Conservation (phyloP, 2,113 vertebrate genomes). For the Heptranchias perlo region DNA sequence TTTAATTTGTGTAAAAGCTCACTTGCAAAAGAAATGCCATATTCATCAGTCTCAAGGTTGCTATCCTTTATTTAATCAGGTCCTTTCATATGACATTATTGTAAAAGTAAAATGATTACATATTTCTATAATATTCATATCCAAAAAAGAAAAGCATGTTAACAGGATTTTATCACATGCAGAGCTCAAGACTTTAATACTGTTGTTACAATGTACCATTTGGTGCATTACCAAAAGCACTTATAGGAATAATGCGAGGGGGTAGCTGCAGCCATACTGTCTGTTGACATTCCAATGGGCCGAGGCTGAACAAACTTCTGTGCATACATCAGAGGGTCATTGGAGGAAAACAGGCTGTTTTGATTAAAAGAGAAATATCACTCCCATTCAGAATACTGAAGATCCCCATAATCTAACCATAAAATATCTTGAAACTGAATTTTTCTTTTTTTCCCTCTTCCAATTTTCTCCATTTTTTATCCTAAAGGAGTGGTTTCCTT, state of each 20-base stretch:
- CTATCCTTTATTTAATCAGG: background rate
- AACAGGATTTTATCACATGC: background rate
- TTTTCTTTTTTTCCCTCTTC: background rate
- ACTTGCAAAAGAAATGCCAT: background rate
- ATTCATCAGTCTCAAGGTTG: background rate
- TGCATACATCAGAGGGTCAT: background rate
- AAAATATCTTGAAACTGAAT: background rate
- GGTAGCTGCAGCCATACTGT: background rate
- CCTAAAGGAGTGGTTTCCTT: no score
- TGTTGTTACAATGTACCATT: background rate
- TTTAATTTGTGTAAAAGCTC: background rate
- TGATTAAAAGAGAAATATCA: background rate
- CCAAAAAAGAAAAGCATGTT: background rate
- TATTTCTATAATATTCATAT: background rate
- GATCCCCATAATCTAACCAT: background rate
- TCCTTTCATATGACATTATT: background rate
- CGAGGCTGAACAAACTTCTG: background rate
- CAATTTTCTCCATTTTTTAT: background rate
- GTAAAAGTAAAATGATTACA: background rate
- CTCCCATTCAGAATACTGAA: background rate
- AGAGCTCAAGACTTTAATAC: background rate
- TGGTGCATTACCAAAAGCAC: background rate
- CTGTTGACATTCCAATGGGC: background rate
- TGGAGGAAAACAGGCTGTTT: background rate
- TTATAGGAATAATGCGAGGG: background rate